A percentile compares a stretch with the other conserved stretches of the same genome.
phyloP scores from a whole-genome alignment of 2,888 invertebrate genomes.

The Drosophila ezoana region DNA sequence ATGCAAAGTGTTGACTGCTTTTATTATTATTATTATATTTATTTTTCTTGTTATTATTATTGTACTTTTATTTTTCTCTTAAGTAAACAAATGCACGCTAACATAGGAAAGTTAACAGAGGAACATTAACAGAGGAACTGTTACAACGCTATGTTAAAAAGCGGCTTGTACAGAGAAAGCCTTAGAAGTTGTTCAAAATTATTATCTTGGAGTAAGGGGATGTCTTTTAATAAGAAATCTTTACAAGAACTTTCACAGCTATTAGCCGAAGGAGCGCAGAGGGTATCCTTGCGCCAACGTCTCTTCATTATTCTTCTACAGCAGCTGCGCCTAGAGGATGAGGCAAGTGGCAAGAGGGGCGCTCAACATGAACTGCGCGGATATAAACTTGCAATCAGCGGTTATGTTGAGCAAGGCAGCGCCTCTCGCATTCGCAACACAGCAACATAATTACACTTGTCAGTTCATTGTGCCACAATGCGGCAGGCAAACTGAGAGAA shows the following conservation, averaged over 20 bases:
- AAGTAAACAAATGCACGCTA: too few species aligned
- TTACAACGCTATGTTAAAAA: neutral
- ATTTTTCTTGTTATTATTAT: neutral
- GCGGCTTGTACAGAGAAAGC: neutral
- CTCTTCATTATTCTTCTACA: slow-evolving; percentile 4
- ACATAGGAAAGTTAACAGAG: neutral
- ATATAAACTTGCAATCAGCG: slow-evolving; percentile 76
- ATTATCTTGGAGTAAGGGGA: too few species aligned
- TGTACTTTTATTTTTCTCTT: neutral
- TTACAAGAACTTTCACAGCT: too few species aligned
- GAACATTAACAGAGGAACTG: neutral
- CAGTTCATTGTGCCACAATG: slow-evolving; percentile 79
- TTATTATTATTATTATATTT: neutral
- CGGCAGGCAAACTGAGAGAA: slow-evolving; percentile 29
- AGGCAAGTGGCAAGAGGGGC: slow-evolving; percentile 27
- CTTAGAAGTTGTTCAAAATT: too few species aligned
- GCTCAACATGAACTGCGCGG: slow-evolving; percentile 55
- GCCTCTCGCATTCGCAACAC: slow-evolving; percentile 37
- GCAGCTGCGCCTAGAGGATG: neutral
- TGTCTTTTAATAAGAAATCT: too few species aligned
- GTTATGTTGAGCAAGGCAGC: slow-evolving; percentile 60
- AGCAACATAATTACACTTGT: slow-evolving; percentile 79
- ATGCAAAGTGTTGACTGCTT: neutral
- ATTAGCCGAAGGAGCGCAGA: neutral
- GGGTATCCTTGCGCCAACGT: slow-evolving; percentile 22